Percentiles rank a stretch among this genome's conserved stretches.
phyloP scores from a whole-genome alignment of 2,888 invertebrate genomes.

The Ochropacha duplaris region DNA sequence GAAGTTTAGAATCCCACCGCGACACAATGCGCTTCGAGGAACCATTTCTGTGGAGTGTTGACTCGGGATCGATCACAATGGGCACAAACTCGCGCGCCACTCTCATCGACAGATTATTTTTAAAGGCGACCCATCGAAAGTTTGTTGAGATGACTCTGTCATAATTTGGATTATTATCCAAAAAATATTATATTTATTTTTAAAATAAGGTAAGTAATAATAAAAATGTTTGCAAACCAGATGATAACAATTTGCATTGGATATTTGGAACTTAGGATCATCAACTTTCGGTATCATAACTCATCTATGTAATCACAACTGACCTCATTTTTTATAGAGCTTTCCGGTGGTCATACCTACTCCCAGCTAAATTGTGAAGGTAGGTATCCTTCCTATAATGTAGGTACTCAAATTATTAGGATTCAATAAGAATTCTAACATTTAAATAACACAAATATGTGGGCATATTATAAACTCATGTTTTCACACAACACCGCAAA shows the following conservation, averaged over 20 bases:
- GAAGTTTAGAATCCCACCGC: conserved; percentile 70
- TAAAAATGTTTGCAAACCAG: not conserved
- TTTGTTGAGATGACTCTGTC: conserved; percentile 69
- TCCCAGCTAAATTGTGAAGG: too few relatives aligned
- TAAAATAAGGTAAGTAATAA: too few relatives aligned
- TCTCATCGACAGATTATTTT: conserved; percentile 67
- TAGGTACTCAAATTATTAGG: too few relatives aligned
- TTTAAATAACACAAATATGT: not conserved
- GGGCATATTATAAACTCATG: not conserved
- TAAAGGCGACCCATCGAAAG: conserved; percentile 54
- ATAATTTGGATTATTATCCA: conserved; percentile 42
- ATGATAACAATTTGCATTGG: not conserved
- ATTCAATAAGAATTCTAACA: not conserved
- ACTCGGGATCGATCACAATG: conserved; percentile 68
- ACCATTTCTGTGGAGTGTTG: conserved; percentile 66
- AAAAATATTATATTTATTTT: not conserved
- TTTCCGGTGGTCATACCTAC: too few relatives aligned
- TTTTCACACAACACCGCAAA: conserved; percentile 9
- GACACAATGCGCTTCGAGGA: conserved; percentile 70
- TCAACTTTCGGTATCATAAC: too few relatives aligned
- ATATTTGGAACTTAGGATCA: too few relatives aligned
- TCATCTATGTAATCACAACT: too few relatives aligned
- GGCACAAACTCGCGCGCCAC: conserved; percentile 63
- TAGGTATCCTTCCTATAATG: too few relatives aligned
- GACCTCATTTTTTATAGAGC: too few relatives aligned